These are phyloP conservation scores for Asobara japonica DNA, from an alignment of 1,140 invertebrate genomes.

Conservation along the genomic window DNA sequence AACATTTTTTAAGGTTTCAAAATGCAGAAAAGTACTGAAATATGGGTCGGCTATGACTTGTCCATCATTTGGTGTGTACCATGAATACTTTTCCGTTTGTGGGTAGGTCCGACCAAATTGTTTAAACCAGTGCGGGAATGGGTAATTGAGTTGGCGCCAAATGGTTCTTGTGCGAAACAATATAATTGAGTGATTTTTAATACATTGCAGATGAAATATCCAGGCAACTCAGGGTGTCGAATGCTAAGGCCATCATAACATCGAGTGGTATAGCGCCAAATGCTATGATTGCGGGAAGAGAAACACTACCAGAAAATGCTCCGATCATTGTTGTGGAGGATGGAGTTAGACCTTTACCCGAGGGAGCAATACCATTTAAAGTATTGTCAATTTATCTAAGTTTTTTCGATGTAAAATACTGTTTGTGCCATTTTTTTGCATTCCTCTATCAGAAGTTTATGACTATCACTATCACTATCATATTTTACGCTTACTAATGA, in stretches of 20 bases:
- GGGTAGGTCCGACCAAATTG: too few species aligned
- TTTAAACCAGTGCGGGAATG: too few species aligned
- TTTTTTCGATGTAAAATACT: conserved; percentile 32
- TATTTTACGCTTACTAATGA: too few species aligned
- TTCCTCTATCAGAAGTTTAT: background rate
- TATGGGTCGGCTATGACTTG: too few species aligned
- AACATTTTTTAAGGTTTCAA: too few species aligned
- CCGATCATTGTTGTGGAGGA: conserved; percentile 56
- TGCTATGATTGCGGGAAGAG: conserved; percentile 44
- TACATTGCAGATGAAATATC: conserved; percentile 76
- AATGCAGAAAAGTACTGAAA: too few species aligned
- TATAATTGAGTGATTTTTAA: background rate
- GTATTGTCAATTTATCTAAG: conserved; percentile 46
- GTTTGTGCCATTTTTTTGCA: background rate
- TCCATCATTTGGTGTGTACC: too few species aligned
- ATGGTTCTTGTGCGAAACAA: background rate
- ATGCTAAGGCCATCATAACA: conserved; percentile 76
- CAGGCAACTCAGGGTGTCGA: conserved; percentile 74
- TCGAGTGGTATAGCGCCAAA: conserved; percentile 63
- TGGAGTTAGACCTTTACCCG: conserved; percentile 42
- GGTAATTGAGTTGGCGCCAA: too few species aligned
- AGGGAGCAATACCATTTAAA: conserved; percentile 53
- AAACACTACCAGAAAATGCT: conserved; percentile 29
- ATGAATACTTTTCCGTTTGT: too few species aligned
- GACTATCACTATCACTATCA: too few species aligned